phyloP scores from a whole-genome alignment of 1,140 invertebrate species.

The Steinernema khuongi region DNA sequence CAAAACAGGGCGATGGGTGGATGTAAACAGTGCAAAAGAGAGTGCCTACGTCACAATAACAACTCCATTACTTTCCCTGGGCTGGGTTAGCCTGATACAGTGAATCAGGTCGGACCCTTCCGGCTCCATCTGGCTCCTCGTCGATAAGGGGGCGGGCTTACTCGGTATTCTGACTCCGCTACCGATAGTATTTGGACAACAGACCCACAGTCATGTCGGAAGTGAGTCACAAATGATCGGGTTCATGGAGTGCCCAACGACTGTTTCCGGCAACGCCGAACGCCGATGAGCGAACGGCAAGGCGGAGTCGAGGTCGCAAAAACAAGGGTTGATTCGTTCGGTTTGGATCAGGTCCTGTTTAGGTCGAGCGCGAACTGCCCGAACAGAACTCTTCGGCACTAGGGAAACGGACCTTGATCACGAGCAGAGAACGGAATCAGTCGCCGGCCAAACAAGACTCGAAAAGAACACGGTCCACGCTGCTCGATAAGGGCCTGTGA shows the following conservation, averaged over 20 bases:
- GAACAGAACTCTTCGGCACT: no score
- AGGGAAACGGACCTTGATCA: no score
- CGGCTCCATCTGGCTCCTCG: no score
- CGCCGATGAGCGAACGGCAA: background rate
- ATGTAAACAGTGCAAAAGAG: constrained; percentile 2
- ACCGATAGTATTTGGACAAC: background rate
- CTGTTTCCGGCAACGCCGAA: background rate
- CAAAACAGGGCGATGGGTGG: background rate
- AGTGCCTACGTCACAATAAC: background rate
- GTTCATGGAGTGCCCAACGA: background rate
- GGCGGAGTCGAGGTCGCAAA: background rate
- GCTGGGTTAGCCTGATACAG: background rate
- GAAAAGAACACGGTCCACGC: no score
- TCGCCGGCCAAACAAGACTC: no score
- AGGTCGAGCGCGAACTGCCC: background rate
- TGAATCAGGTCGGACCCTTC: background rate
- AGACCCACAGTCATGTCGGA: background rate
- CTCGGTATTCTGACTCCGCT: no score
- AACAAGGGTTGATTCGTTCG: background rate
- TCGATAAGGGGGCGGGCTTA: no score
- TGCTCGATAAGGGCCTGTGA: no score
- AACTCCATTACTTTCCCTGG: background rate
- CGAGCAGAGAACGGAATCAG: no score
- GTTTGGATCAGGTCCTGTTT: background rate
- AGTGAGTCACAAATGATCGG: background rate